These are phyloP conservation scores for Pterocles orientalis DNA, from an alignment of 2,113 vertebrate species.

Conservation along the genomic window DNA sequence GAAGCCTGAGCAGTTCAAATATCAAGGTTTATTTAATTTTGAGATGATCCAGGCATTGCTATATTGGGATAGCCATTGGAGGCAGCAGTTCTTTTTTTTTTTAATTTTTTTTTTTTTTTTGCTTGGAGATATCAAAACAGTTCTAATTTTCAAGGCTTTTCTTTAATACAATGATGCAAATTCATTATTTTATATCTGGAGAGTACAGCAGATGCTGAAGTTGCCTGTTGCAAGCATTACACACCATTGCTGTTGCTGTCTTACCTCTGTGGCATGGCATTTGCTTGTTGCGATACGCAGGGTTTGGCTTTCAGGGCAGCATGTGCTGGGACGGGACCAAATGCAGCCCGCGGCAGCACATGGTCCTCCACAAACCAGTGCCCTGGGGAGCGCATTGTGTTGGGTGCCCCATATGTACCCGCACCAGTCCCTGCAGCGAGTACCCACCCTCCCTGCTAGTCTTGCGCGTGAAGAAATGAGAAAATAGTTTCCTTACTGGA, in stretches of 20 bases:
- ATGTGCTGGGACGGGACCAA: rapidly evolving
- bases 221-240: neutral
- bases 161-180: neutral
- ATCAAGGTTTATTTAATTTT: conserved; percentile 66
- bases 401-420: rapidly evolving
- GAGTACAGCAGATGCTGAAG: neutral
- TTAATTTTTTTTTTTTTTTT: neutral
- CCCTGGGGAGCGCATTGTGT: rapidly evolving
- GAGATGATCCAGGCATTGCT: conserved; percentile 36
- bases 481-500: rapidly evolving
- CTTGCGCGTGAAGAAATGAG: rapidly evolving
- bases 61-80: neutral
- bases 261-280: neutral
- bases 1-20: conserved; percentile 62
- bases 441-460: rapidly evolving
- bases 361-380: rapidly evolving
- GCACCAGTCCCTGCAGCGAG: rapidly evolving
- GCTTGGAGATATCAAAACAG: neutral
- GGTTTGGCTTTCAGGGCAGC: neutral
- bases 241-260: rapidly evolving
- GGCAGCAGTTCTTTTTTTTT: neutral
- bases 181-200: neutral
- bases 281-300: rapidly evolving
- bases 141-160: neutral
- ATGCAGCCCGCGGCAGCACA: rapidly evolving